Evolutionary conservation across 2,113 vertebrate species (phyloP), one percentile per base, ranked within the genome.

Genomic region (Psephotus haematonotus): DNA sequence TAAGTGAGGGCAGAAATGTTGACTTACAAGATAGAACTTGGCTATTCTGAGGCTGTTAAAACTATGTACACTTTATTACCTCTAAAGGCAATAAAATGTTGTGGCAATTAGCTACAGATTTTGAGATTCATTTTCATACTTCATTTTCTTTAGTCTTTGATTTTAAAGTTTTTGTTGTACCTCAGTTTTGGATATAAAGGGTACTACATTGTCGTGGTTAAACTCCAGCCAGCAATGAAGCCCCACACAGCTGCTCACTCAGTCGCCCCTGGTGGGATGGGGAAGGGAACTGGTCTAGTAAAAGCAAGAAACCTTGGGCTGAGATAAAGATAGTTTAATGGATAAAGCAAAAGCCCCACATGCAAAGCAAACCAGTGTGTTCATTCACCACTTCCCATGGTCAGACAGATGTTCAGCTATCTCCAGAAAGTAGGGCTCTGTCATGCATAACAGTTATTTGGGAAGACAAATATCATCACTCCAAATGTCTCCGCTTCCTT

Each of bases 401-500:
- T 63, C 18, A 17, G 41, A 55, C 47, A 82, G 47, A 18, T 37
- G 35, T 63, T 37, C 41, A 43, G 41, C 53, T 31, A 49, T 12
- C 18, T 28, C 18, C 35, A 76, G 63, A 63, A 63, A 57, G 55
- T 55, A 49, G 63, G 24, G 15, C 27, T 57, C 31, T 24, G 15
- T 10, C 60, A 37, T 49, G 35, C 10, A 2, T 49, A 47, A 49
- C 14, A 15, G 29, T 47, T 41, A 27, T 25, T 81, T 16, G 35
- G 27, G 53, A 69, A 67, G 70, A 39, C 13, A 55, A 43, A 49
- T 11, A 28, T 18, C 10, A 50, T 24, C 10, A 20, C 27, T 41
- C 5, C 0, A 0, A 33, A 37, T 22, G 17, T 19, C 13, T 11
- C 17, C 23, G 3, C 17, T 41, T 50, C 29, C 22, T 63, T 31